These are phyloP conservation scores for Collichthys lucidus DNA, from an alignment of 2,113 vertebrate genomes.

Conservation along the genomic window DNA sequence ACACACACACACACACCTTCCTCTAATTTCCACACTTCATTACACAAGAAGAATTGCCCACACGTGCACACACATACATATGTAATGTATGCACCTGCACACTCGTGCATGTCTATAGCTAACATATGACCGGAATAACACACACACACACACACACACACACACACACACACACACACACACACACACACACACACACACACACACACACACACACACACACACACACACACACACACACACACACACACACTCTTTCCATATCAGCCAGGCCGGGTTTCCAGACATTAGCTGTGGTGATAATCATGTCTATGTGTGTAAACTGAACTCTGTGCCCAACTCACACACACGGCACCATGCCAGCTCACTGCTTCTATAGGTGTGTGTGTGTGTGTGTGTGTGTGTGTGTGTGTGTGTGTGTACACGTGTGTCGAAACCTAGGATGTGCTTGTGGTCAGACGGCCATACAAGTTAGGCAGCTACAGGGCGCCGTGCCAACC, in stretches of 20 bases:
- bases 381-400: constrained; percentile 31
- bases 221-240: not conserved
- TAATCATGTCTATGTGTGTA: constrained; percentile 59
- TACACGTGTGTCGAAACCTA: not conserved
- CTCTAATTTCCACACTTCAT: not conserved
- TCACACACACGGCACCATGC: constrained; percentile 26
- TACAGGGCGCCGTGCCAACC: constrained; percentile 27
- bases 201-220: too few relatives aligned
- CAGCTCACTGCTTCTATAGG: constrained; percentile 39
- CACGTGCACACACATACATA: too few relatives aligned
- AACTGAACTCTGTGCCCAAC: constrained; percentile 56
- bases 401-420: not conserved
- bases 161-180: too few relatives aligned
- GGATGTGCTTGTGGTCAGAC: constrained; percentile 9
- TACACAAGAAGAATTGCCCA: not conserved
- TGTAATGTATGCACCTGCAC: not conserved
- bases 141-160: too few relatives aligned
- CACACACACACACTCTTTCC: not conserved
- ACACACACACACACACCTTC: constrained; percentile 11
- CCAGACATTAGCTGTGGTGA: constrained; percentile 49
- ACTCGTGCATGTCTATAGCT: not conserved
- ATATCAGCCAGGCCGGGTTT: constrained; percentile 57
- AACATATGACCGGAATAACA: not conserved
- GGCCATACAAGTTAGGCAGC: not conserved
- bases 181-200: too few relatives aligned